phyloP scores from a whole-genome alignment of 1,140 invertebrate genomes.

The Eumeta japonica region DNA sequence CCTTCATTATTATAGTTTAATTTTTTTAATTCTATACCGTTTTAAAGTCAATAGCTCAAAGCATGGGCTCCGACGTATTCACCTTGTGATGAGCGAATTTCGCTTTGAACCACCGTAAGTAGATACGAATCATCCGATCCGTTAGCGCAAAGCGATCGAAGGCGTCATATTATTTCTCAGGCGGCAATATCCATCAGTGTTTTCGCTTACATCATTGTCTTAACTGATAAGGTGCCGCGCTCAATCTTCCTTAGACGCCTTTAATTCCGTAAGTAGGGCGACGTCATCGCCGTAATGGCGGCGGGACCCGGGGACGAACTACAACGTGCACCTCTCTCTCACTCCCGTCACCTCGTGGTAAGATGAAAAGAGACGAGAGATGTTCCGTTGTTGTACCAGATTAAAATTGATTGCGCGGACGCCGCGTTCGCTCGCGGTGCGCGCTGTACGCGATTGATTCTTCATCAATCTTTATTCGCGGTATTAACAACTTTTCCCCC shows the following conservation, averaged over 20 bases:
- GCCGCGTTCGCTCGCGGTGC: conserved; percentile 40
- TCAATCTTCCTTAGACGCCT: conserved; percentile 50
- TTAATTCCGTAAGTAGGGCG: conserved; percentile 51
- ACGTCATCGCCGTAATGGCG: conserved; percentile 42
- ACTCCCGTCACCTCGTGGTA: background rate
- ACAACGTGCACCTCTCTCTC: too few relatives aligned
- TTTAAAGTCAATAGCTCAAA: too few relatives aligned
- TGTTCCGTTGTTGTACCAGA: conserved; percentile 36
- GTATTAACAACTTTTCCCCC: conserved; percentile 33
- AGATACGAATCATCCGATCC: too few relatives aligned
- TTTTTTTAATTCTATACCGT: too few relatives aligned
- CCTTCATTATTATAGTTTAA: too few relatives aligned
- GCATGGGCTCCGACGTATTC: too few relatives aligned
- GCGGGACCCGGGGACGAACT: too few relatives aligned
- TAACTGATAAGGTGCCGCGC: conserved; percentile 32
- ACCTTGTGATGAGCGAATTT: too few relatives aligned
- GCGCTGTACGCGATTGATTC: conserved; percentile 48
- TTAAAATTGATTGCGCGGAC: conserved; percentile 53
- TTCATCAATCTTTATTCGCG: conserved; percentile 52
- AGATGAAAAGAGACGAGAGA: conserved; percentile 18
- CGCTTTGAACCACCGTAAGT: too few relatives aligned
- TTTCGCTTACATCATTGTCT: conserved; percentile 51
- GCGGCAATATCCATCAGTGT: conserved; percentile 26
- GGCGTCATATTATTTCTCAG: too few relatives aligned
- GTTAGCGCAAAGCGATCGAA: too few relatives aligned